Evolutionary conservation across 2,888 invertebrate species (phyloP), one percentile per base, ranked within the genome.

Genomic region (Chydorus sphaericus): DNA sequence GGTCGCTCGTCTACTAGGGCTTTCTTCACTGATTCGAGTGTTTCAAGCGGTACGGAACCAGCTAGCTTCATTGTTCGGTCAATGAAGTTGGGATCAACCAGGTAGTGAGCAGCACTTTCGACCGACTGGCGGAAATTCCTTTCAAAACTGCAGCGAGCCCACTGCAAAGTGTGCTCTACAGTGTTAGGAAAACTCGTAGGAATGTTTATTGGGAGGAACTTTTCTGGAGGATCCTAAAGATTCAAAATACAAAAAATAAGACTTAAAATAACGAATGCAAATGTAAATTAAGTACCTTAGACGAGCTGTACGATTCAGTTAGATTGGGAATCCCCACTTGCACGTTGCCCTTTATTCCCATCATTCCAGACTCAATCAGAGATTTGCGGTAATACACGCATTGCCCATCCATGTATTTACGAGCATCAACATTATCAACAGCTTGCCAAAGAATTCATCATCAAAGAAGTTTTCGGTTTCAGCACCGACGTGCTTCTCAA

Each of bases 161-260:
- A 91, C 69, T 91, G 89, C 67, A 87, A 73, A 11, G 93, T 93
- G 71, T 86, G 89, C 71, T 97, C 96, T 67, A 98, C 98, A 37
- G 94, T 93, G 71, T 98, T 96, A 8, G 98, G 98, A 77, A 99
- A 99, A 74, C 98, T 97, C 73, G 96, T 96, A 61, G 97, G 74
- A 0, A 97, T 97, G 70, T 97, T 97, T 66, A 96, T 93, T 0
- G 97, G 96, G 69, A 96, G 96, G 57, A 90, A 91, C 73, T 94
- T 97, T 74, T 98, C 97, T 1, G 97, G 97, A 0, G 98, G 97
- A 73, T 98, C 97, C 70, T 44, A 16, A 20, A 39, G 11, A n/a
- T n/a, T n/a, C n/a, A n/a, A 23, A 44, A 4, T 11, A 20, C 11
- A 44, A 38, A 2, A n/a, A 38, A 20, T 4, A 44, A 5, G n/a